Conservation (phyloP, 1,140 invertebrate species). For the Archivesica marissinica region DNA sequence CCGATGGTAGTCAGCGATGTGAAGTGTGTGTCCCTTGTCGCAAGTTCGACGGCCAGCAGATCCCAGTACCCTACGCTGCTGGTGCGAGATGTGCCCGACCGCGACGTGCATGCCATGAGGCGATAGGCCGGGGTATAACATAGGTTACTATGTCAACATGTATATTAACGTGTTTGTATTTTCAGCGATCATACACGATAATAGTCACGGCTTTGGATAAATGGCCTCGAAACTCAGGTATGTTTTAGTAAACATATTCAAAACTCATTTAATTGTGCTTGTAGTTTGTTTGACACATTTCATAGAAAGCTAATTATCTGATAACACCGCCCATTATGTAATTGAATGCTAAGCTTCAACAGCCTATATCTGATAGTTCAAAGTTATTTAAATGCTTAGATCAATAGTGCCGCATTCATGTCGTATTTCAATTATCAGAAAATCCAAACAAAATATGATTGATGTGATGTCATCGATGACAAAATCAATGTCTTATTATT, state of each 20-base stretch:
- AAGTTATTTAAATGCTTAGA: slow-evolving; percentile 13
- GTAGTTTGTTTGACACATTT: neutral
- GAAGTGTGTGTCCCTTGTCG: no score
- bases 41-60: no score
- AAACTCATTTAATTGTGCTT: neutral
- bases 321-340: slow-evolving; percentile 8
- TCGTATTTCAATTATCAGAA: slow-evolving; percentile 22
- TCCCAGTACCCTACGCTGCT: no score
- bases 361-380: neutral
- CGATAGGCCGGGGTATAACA: no score
- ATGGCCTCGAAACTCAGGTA: neutral
- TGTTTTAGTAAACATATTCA: neutral
- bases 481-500: slow-evolving; percentile 29
- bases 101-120: no score
- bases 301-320: slow-evolving; percentile 22
- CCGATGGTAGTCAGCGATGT: no score
- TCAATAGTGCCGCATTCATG: slow-evolving; percentile 10
- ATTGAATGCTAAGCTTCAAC: slow-evolving; percentile 9
- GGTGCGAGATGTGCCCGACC: no score
- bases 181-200: slow-evolving; percentile 51
- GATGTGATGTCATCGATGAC: slow-evolving; percentile 28
- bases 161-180: no score
- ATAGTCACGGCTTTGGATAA: slow-evolving; percentile 44
- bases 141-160: no score
- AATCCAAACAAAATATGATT: slow-evolving; percentile 17